These are phyloP conservation scores for Cololabis saira DNA, from an alignment of 2,113 vertebrate species.

Conservation along the genomic window DNA sequence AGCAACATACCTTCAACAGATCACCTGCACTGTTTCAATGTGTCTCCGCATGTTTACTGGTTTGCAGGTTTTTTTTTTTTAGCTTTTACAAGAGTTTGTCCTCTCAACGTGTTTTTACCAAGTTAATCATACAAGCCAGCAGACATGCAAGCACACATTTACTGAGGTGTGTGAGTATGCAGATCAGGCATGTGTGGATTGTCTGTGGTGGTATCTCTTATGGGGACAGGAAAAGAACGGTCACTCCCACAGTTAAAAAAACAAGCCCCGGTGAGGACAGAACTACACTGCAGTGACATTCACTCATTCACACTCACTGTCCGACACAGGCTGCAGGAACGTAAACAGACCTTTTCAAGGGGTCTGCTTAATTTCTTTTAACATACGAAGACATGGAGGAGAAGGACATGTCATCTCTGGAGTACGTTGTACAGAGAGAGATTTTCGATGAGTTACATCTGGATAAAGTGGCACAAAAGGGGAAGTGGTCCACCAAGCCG, in stretches of 20 bases:
- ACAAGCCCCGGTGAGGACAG: conserved; percentile 4
- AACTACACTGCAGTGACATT: conserved; percentile 2
- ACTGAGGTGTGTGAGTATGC: not conserved
- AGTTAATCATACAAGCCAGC: conserved; percentile 3
- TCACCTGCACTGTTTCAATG: not conserved
- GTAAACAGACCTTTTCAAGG: not conserved
- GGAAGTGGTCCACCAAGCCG: conserved; percentile 26
- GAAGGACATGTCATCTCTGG: not conserved
- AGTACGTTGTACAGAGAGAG: conserved; percentile 64
- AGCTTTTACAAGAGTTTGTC: not conserved
- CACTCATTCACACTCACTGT: not conserved
- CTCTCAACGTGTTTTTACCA: not conserved
- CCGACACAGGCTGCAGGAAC: not conserved
- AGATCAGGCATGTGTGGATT: not conserved
- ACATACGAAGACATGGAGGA: conserved; percentile 30
- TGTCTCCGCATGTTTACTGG: not conserved
- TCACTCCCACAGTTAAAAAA: conserved; percentile 52
- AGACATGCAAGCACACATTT: conserved; percentile 6
- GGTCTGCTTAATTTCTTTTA: conserved; percentile 1
- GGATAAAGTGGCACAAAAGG: conserved; percentile 81
- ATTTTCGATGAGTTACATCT: conserved; percentile 84
- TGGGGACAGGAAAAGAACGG: conserved; percentile 26
- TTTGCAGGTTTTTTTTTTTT: conserved; percentile 1
- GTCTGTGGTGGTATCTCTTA: conserved; percentile 10
- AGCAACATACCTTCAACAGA: no score